These are phyloP conservation scores for Hypotaenidia okinawae DNA, from an alignment of 2,797 vertebrate species.

Conservation along the genomic window DNA sequence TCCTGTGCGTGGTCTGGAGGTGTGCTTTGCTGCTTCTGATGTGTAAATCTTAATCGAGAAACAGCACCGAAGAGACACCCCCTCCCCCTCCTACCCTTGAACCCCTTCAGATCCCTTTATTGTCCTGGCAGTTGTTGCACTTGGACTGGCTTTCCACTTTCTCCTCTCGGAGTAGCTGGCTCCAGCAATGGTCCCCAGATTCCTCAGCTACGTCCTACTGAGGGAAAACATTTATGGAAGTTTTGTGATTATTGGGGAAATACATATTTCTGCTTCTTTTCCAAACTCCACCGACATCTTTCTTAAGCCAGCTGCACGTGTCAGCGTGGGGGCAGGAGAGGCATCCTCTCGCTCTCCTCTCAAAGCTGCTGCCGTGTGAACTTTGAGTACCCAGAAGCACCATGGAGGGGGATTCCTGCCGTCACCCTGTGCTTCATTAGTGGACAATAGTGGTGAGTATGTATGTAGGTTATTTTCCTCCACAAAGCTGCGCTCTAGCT, in stretches of 20 bases:
- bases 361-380: not conserved
- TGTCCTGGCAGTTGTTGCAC: constrained; percentile 61
- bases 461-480: not conserved
- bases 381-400: not conserved
- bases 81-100: not conserved
- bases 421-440: not conserved
- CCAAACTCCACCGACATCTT: constrained; percentile 18
- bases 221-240: constrained; percentile 74
- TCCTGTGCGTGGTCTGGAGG: not conserved
- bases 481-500: not conserved
- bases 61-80: not conserved
- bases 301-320: not conserved
- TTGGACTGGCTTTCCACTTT: constrained; percentile 60
- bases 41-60: constrained; percentile 43
- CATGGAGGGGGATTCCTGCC: not conserved
- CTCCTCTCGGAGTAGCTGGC: constrained; percentile 52
- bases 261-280: constrained; percentile 68
- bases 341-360: not conserved
- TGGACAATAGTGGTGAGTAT: not conserved
- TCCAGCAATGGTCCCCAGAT: constrained; percentile 50
- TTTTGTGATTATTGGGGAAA: constrained; percentile 69
- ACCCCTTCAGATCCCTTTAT: constrained; percentile 15
- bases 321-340: not conserved
- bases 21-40: constrained; percentile 21
- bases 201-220: constrained; percentile 70